A percentile compares a stretch with the other conserved stretches of the same genome.
These are phyloP conservation scores for Hydriomena furcata DNA, from an alignment of 2,888 invertebrate genomes.

Conservation along the genomic window DNA sequence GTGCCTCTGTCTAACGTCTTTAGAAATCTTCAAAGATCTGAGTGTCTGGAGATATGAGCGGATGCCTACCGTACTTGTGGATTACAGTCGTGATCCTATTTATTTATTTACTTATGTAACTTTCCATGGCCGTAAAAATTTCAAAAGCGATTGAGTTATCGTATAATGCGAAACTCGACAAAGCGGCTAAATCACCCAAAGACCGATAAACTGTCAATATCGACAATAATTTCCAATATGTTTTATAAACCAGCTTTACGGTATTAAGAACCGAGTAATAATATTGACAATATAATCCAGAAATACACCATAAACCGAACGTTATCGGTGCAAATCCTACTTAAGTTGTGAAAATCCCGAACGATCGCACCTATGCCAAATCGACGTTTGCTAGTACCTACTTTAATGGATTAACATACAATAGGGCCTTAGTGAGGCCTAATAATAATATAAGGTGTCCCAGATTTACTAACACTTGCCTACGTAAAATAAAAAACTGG, in stretches of 20 bases:
- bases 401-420: too few species aligned
- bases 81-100: too few species aligned
- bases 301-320: constrained; percentile 66
- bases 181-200: constrained; percentile 34
- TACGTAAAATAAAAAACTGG: too few species aligned
- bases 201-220: constrained; percentile 51
- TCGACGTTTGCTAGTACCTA: constrained; percentile 9
- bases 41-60: too few species aligned
- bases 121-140: constrained; percentile 32
- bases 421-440: too few species aligned
- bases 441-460: too few species aligned
- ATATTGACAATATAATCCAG: constrained; percentile 79
- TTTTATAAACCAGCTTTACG: constrained; percentile 78
- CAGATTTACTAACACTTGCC: too few species aligned
- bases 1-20: too few species aligned
- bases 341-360: constrained; percentile 63
- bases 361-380: constrained; percentile 20
- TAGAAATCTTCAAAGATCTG: too few species aligned
- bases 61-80: too few species aligned
- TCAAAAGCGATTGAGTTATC: constrained; percentile 37
- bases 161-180: constrained; percentile 21
- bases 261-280: constrained; percentile 80
- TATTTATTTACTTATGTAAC: constrained; percentile 13
- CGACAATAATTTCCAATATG: constrained; percentile 74
- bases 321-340: constrained; percentile 74